Percentiles rank a stretch among this genome's conserved stretches.
Evolutionary conservation across 2,797 vertebrate genomes (phyloP).

Genomic region (Adrianichthys oophorus): DNA sequence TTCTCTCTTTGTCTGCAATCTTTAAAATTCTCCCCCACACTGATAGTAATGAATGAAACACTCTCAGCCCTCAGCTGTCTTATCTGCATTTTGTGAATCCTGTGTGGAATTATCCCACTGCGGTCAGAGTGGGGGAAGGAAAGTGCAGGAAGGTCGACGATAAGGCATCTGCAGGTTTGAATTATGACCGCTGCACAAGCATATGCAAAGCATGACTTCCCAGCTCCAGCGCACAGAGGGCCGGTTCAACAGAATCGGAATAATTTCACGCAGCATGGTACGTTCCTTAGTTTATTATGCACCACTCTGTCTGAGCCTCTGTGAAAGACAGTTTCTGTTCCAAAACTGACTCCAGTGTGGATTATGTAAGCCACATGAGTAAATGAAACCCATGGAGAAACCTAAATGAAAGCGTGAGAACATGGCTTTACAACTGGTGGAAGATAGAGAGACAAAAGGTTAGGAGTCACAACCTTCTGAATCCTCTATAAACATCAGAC

Average conservation of each 20-base stretch:
- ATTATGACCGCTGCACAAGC: constrained; percentile 15
- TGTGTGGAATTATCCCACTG: constrained; percentile 30
- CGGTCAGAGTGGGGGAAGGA: constrained; percentile 9
- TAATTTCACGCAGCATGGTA: constrained; percentile 4
- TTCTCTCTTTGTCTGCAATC: constrained; percentile 6
- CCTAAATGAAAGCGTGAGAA: not conserved
- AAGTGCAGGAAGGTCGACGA: constrained; percentile 21
- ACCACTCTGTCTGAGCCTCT: not conserved
- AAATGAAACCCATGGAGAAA: constrained; percentile 1
- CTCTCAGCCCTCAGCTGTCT: constrained; percentile 10
- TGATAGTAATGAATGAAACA: constrained; percentile 1
- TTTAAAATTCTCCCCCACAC: constrained; percentile 25
- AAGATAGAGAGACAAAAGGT: constrained; percentile 18
- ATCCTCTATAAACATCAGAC: constrained; percentile 15
- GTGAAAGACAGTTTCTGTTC: not conserved
- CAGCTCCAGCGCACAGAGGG: not conserved
- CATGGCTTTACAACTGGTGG: not conserved
- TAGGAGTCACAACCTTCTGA: constrained; percentile 17
- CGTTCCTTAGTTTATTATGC: constrained; percentile 18
- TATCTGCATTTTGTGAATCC: constrained; percentile 40
- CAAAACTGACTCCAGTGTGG: constrained; percentile 10
- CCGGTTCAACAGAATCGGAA: not conserved
- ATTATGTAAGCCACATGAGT: constrained; percentile 1
- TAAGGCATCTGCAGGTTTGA: constrained; percentile 28
- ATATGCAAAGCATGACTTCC: constrained; percentile 19